phyloP scores from a whole-genome alignment of 2,113 vertebrate genomes.

The Sinocyclocheilus maitianheensis region DNA sequence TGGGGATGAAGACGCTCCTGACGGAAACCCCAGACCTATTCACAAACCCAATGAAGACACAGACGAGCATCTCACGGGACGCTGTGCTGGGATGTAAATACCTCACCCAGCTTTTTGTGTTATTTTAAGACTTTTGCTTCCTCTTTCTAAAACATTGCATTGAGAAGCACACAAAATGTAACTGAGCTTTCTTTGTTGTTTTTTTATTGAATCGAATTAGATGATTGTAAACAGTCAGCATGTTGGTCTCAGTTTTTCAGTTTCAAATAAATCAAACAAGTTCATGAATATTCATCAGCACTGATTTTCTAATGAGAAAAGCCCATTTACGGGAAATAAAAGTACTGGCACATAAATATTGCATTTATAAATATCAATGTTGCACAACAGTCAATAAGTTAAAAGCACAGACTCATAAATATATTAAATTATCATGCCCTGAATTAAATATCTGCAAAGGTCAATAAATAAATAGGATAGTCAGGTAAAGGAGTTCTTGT shows the following conservation, averaged over 20 bases:
- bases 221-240: background rate
- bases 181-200: background rate
- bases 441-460: too few relatives aligned
- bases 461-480: background rate
- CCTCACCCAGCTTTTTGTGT: background rate
- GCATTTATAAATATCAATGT: background rate
- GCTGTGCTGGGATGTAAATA: slow-evolving; percentile 14
- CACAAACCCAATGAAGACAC: background rate
- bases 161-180: background rate
- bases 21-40: background rate
- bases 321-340: background rate
- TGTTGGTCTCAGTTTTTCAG: too few relatives aligned
- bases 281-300: background rate
- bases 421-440: background rate
- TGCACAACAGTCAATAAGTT: background rate
- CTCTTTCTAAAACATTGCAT: background rate
- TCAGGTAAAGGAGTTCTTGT: background rate
- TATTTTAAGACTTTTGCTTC: background rate
- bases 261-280: slow-evolving; percentile 9
- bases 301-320: background rate
- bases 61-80: background rate
- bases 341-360: background rate
- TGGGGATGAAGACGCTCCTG: slow-evolving; percentile 71
- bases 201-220: background rate
- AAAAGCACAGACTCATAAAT: background rate